A percentile compares a stretch with the other conserved stretches of the same genome.
Conservation (phyloP, 1,140 invertebrate genomes). For the Acromyrmex charruanus region DNA sequence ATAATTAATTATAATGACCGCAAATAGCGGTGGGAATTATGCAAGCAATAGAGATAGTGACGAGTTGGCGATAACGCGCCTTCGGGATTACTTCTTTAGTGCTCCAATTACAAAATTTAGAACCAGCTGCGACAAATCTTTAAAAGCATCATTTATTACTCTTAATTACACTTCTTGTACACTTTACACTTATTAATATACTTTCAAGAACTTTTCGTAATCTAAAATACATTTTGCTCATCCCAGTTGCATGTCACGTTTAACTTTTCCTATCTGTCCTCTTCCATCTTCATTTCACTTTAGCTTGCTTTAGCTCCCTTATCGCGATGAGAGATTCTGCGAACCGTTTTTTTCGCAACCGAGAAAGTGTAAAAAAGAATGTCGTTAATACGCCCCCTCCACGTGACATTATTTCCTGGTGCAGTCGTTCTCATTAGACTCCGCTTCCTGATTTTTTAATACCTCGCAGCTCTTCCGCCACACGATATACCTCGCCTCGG, state of each 20-base stretch:
- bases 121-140: not conserved
- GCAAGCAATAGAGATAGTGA: constrained; percentile 39
- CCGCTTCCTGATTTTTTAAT: constrained; percentile 74
- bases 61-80: constrained; percentile 2
- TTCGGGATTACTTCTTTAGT: not conserved
- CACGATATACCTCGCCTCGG: constrained; percentile 63
- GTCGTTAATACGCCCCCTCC: constrained; percentile 52
- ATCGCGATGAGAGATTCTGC: constrained; percentile 35
- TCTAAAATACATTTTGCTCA: constrained; percentile 7
- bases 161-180: not conserved
- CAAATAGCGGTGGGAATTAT: constrained; percentile 24
- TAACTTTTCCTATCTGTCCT: not conserved
- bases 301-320: not conserved
- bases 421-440: constrained; percentile 71
- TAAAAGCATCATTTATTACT: not conserved
- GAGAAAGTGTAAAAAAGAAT: constrained; percentile 53
- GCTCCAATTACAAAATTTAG: not conserved
- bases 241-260: not conserved
- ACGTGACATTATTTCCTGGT: constrained; percentile 70
- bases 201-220: not conserved
- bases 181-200: not conserved
- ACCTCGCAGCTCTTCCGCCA: constrained; percentile 65
- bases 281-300: not conserved
- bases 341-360: constrained; percentile 2
- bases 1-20: constrained; percentile 40